Base-by-base conservation (phyloP, 2,888 invertebrate genomes). In the Drosophila fungiperda region DNA sequence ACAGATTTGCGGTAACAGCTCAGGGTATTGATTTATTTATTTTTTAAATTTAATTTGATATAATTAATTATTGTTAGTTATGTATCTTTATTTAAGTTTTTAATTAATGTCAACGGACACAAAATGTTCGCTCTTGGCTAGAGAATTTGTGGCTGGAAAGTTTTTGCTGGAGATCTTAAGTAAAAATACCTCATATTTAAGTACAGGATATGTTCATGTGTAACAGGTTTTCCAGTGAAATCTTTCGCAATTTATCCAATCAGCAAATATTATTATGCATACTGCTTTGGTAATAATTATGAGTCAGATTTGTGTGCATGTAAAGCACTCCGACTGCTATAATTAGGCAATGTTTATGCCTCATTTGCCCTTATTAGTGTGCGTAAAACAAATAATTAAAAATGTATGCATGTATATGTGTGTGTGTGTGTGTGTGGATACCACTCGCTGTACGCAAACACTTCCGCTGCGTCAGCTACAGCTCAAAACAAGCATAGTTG, bases 361-460 rank as follows among this genome's bases (percentile, higher is more conserved):
- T 82, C 88, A 89, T 85, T 85, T 89, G 87, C 82, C 80, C 84
- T 87, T 85, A 85, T 85, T 85, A 89, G 89, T 75, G 85, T 84
- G 78, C 73, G 83, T 72, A 83, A 70, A 81, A 81, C 87, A 87
- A 84, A 89, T 84, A 84, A 87, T 84, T 84, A 78, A 82, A 81
- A 89, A 89, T 45, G 68, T 71, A 73, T 83, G 73, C 76, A 81
- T 80, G 69, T 48, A 23, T 49, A 4, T 6, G 15, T 38, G 7
- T 36, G 36, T 42, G n/a, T 33, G 33, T 38, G 20, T 45, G 20
- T 45, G 45, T 23, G 45, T 45, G 23, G 23, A 67, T 66, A 53
- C 68, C 53, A 65, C 63, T 63, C 73, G 45, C 42, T 26, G 52
- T 45, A 73, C 38, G 52, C 61, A 82, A 86, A 81, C 87, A 87